Conservation (phyloP, 2,797 vertebrate genomes). For the Neosalanx taihuensis region DNA sequence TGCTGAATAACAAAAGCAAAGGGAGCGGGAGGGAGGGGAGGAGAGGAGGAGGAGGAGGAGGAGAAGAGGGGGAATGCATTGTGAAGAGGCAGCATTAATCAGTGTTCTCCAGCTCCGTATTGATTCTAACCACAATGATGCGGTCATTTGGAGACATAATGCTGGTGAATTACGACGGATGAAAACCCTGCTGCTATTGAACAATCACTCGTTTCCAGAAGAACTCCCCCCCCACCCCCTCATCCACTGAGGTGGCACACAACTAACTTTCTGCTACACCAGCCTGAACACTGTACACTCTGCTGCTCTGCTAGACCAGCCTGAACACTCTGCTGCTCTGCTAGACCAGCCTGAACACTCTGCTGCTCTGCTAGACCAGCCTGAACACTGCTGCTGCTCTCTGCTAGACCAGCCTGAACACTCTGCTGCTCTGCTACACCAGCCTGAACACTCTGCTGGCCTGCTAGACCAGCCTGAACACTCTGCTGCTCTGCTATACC, state of each 20-base stretch:
- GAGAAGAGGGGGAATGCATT: background rate
- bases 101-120: slow-evolving; percentile 76
- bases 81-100: slow-evolving; percentile 40
- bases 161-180: slow-evolving; percentile 82
- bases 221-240: slow-evolving; percentile 76
- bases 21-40: background rate
- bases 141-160: slow-evolving; percentile 84
- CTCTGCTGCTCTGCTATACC: background rate
- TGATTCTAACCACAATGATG: slow-evolving; percentile 83
- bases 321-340: too few relatives aligned
- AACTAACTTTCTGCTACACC: background rate
- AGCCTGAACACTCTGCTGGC: too few relatives aligned
- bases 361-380: background rate
- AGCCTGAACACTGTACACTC: too few relatives aligned
- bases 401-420: too few relatives aligned
- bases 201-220: slow-evolving; percentile 72
- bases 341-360: background rate
- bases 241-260: slow-evolving; percentile 45
- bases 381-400: too few relatives aligned
- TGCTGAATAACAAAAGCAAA: slow-evolving; percentile 19
- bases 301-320: background rate
- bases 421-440: background rate
- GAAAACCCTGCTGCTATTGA: slow-evolving; percentile 79
- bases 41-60: slow-evolving; percentile 24
- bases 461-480: too few relatives aligned